phyloP scores from a whole-genome alignment of 2,113 vertebrate species.

The Nannobrachium achirus region DNA sequence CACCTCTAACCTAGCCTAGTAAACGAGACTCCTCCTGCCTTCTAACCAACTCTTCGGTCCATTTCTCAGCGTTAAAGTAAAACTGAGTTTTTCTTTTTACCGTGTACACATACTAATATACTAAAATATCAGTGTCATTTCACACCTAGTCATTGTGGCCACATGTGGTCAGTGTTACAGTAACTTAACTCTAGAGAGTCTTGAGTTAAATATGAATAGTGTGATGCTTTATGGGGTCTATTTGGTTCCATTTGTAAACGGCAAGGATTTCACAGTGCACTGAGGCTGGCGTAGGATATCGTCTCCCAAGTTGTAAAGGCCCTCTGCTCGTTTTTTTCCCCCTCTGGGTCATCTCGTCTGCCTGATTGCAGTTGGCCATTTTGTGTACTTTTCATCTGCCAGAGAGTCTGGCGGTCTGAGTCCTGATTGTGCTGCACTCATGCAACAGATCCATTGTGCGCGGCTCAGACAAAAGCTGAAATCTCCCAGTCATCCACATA shows the following conservation, averaged over 20 bases:
- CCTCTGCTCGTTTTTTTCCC: slow-evolving; percentile 37
- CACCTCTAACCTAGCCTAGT: no score
- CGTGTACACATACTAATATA: slow-evolving; percentile 13
- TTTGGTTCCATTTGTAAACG: no score
- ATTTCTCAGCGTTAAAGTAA: no score
- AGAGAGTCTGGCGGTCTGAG: slow-evolving; percentile 39
- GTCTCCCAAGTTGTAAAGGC: slow-evolving; percentile 44
- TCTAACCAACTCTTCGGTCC: no score
- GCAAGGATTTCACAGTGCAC: no score
- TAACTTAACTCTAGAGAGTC: no score
- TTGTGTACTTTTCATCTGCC: slow-evolving; percentile 73
- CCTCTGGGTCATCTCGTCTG: slow-evolving; percentile 52
- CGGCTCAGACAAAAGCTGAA: slow-evolving; percentile 70
- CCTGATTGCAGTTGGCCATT: slow-evolving; percentile 79
- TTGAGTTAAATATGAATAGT: no score
- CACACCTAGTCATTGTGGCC: slow-evolving; percentile 24
- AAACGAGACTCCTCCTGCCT: no score
- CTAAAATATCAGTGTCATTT: background rate
- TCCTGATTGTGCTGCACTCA: slow-evolving; percentile 78
- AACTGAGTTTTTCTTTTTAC: slow-evolving; percentile 41
- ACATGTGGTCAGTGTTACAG: no score
- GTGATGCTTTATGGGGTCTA: no score
- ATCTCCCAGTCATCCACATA: slow-evolving; percentile 66
- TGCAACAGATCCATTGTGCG: slow-evolving; percentile 74
- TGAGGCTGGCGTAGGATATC: background rate